Conservation (phyloP, 2,797 vertebrate genomes). For the Scleropages formosus region DNA sequence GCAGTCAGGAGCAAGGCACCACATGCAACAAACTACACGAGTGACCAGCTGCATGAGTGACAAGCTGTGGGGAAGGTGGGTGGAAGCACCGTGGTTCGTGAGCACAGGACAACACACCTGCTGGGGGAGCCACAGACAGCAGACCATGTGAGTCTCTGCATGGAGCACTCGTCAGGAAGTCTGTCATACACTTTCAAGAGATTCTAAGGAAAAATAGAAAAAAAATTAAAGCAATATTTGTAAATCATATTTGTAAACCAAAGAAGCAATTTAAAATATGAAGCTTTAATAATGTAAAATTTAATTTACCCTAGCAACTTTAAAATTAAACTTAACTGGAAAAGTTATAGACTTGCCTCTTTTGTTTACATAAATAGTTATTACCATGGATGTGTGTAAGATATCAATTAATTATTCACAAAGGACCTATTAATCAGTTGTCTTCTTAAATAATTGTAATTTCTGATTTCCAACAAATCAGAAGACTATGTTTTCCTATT, state of each 20-base stretch:
- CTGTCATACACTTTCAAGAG: neutral
- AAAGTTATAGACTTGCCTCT: constrained; percentile 16
- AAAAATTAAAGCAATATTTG: constrained; percentile 23
- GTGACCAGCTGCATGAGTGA: no score
- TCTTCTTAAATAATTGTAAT: neutral
- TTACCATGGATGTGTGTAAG: constrained; percentile 24
- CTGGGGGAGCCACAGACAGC: constrained; percentile 79
- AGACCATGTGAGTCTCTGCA: constrained; percentile 74
- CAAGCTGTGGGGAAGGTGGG: no score
- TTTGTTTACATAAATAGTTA: constrained; percentile 37
- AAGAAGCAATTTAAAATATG: constrained; percentile 35
- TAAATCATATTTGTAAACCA: constrained; percentile 39
- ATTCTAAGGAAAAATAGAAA: neutral
- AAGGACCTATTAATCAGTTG: constrained; percentile 2
- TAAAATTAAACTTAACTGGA: neutral
- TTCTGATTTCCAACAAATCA: neutral
- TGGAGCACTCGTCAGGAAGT: constrained; percentile 65
- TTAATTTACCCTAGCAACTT: constrained; percentile 43
- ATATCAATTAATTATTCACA: constrained; percentile 2
- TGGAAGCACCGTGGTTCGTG: no score
- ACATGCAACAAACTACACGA: no score
- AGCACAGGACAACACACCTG: constrained; percentile 75
- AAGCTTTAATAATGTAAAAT: constrained; percentile 46
- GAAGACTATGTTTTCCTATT: neutral
- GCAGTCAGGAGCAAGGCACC: no score